Evolutionary conservation across 2,888 invertebrate genomes (phyloP), one percentile per base, ranked within the genome.

Genomic region (Drepanosiphum platanoidis): DNA sequence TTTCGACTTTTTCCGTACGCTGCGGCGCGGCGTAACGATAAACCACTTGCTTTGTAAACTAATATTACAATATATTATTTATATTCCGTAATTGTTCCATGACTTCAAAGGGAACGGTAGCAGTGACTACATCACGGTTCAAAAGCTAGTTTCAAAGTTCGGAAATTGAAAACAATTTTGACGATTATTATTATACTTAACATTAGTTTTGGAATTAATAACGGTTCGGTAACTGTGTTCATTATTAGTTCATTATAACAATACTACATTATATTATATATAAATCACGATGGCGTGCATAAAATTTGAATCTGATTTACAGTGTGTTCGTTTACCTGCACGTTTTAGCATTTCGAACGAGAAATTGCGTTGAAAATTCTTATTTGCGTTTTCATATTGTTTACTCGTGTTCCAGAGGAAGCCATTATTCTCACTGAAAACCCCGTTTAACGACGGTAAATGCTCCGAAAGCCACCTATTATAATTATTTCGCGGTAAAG

Each of bases 81-180:
- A 46, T 27, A 61, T 27, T 39, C 18, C 30, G 3, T 39, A 9
- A 22, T 77, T 30, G 61, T 18, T 39, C 61, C 22, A n/a, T 64
- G 18, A 77, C 39, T 64, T 77, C 77, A 77, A 77, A 39, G n/a
- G n/a, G 64, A 39, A 32, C 34, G 9, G 11, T 39, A 52, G 2
- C 61, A 39, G 39, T 64, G 36, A 61, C 32, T 34, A n/a, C n/a
- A n/a, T 18, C 5, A 18, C 18, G 5, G 58, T 61, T 77, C 27
- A 64, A 77, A n/a, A n/a, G 27, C 32, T 18, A 13, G 36, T 77
- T 61, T 39, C 18, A 18, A 9, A 27, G 58, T 5, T n/a, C 1
- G 39, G 4, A 64, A 39, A 36, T 64, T n/a, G 27, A 22, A 77
- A 64, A 61, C 30, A 9, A 3, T 77, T 64, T 61, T 61, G 13